Evolutionary conservation across 2,113 vertebrate genomes (phyloP).

Genomic region (Bettongia penicillata): DNA sequence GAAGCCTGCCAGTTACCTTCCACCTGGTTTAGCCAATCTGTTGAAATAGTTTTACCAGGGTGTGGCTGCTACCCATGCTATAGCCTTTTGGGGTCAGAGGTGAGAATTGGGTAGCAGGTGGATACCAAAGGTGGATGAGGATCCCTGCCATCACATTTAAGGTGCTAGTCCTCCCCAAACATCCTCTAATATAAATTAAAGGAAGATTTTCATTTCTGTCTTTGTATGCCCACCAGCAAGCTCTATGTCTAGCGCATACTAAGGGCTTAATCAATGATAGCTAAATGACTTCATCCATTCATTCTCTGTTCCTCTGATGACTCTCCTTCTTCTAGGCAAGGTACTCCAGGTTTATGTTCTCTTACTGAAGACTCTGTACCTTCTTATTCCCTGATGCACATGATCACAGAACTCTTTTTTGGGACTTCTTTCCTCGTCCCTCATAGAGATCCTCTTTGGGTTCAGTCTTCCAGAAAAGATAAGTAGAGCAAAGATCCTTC

Average conservation of each 20-base stretch:
- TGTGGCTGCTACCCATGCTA: too few species aligned
- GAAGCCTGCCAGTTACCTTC: too few species aligned
- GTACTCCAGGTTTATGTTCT: neutral
- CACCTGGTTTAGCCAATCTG: too few species aligned
- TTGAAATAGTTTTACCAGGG: too few species aligned
- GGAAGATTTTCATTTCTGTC: neutral
- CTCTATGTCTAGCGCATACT: neutral
- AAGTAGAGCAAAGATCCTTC: neutral
- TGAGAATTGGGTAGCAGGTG: too few species aligned
- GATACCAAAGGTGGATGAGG: too few species aligned
- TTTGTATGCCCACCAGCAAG: too few species aligned
- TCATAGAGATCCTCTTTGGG: neutral
- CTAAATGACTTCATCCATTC: neutral
- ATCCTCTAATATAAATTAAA: neutral
- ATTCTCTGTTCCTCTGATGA: neutral
- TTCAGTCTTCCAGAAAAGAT: neutral
- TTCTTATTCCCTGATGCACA: neutral
- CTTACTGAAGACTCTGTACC: neutral
- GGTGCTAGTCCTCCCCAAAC: neutral
- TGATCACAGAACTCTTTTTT: neutral
- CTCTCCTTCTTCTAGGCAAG: neutral
- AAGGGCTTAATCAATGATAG: neutral
- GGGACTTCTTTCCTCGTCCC: neutral
- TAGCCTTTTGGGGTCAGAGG: too few species aligned
- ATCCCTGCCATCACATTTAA: neutral